Conservation (phyloP, 2,797 vertebrate genomes). For the Clarias pachynema region DNA sequence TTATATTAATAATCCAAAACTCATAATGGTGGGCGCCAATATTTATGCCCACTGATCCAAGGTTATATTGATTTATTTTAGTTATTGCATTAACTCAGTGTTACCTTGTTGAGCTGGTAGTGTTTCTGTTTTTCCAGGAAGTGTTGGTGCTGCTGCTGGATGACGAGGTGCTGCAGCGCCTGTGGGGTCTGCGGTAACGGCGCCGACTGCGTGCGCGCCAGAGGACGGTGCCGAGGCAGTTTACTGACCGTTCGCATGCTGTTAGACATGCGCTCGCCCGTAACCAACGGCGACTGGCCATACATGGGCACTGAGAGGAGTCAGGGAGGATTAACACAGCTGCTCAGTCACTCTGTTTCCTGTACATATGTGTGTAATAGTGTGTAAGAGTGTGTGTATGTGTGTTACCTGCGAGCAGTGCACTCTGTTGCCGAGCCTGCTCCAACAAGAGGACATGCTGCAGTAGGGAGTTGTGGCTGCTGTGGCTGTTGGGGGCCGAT, state of each 20-base stretch:
- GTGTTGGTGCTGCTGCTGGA: conserved; percentile 92
- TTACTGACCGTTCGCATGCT: conserved; percentile 83
- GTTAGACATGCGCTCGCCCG: conserved; percentile 82
- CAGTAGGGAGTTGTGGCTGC: conserved; percentile 86
- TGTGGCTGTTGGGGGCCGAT: conserved; percentile 70
- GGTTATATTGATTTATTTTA: background rate
- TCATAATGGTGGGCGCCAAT: background rate
- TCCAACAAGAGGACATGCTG: conserved; percentile 92
- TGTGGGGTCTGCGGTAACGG: conserved; percentile 91
- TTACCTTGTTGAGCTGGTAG: conserved; percentile 82
- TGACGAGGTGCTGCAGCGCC: conserved; percentile 91
- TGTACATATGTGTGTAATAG: background rate
- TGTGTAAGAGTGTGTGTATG: background rate
- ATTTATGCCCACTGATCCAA: background rate
- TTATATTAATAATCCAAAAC: background rate
- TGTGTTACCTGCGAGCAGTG: conserved; percentile 82
- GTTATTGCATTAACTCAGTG: background rate
- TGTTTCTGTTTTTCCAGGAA: conserved; percentile 89
- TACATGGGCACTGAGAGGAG: conserved; percentile 83
- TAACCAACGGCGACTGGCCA: conserved; percentile 88
- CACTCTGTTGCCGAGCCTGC: conserved; percentile 91
- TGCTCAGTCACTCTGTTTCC: background rate
- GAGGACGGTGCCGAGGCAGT: conserved; percentile 86
- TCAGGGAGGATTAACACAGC: background rate
- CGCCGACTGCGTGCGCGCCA: conserved; percentile 91